A percentile compares a stretch with the other conserved stretches of the same genome.
Conservation (phyloP, 1,140 invertebrate species). For the Hyles vespertilio region DNA sequence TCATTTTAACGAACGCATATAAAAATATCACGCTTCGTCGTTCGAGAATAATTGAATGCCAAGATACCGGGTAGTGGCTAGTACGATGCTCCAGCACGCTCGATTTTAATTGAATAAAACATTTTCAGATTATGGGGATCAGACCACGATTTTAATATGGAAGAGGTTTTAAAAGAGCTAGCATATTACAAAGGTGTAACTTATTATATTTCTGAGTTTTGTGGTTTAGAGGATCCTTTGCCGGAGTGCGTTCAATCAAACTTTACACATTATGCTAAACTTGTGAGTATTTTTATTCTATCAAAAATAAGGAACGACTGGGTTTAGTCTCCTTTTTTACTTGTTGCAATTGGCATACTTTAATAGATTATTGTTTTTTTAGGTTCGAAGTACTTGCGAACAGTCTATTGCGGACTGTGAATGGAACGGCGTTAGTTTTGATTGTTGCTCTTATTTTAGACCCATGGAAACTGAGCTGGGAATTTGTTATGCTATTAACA, state of each 20-base stretch:
- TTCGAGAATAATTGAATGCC: no score
- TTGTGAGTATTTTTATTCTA: slow-evolving; percentile 42
- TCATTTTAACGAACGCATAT: no score
- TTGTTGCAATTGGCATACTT: background rate
- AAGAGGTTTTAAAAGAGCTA: slow-evolving; percentile 81
- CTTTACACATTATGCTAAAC: slow-evolving; percentile 75
- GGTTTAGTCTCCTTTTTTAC: no score
- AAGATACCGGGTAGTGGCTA: no score
- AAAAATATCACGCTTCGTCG: no score
- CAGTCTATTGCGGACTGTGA: slow-evolving; percentile 77
- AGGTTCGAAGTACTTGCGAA: slow-evolving; percentile 78
- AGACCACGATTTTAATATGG: slow-evolving; percentile 81
- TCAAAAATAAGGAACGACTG: no score
- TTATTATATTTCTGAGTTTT: slow-evolving; percentile 80
- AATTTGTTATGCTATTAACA: slow-evolving; percentile 80
- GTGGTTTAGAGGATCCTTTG: slow-evolving; percentile 63
- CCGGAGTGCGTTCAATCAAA: slow-evolving; percentile 76
- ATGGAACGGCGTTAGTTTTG: slow-evolving; percentile 79
- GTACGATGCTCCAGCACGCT: no score
- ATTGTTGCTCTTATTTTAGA: slow-evolving; percentile 81
- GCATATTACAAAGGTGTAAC: slow-evolving; percentile 80
- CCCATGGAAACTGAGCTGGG: slow-evolving; percentile 81
- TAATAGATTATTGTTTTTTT: slow-evolving; percentile 6
- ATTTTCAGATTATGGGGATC: slow-evolving; percentile 75
- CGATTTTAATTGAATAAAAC: background rate